Evolutionary conservation across 2,113 vertebrate species (phyloP).

Genomic region (Eurystomus gularis): DNA sequence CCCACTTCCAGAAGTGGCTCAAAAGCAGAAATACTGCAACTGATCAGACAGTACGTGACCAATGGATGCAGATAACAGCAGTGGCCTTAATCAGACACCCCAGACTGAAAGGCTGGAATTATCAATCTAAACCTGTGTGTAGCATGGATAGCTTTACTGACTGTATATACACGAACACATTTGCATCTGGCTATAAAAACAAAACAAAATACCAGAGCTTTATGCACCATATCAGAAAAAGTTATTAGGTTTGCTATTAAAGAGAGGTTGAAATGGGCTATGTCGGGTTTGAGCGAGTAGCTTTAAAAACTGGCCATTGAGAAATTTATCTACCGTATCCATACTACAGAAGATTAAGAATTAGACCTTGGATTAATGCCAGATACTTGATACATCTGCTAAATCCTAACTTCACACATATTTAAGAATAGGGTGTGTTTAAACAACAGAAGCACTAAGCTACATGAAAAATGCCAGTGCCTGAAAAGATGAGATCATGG

Average conservation of each 20-base stretch:
- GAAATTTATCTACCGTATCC: constrained; percentile 60
- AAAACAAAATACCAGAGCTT: constrained; percentile 56
- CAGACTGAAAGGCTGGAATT: not conserved
- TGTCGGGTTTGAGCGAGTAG: constrained; percentile 39
- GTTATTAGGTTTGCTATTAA: constrained; percentile 61
- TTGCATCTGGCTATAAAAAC: constrained; percentile 44
- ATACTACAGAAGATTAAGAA: constrained; percentile 52
- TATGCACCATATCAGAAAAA: constrained; percentile 56
- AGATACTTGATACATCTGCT: constrained; percentile 18
- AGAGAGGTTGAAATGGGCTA: constrained; percentile 41
- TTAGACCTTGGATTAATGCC: constrained; percentile 40
- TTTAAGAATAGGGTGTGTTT: not conserved
- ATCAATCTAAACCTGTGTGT: constrained; percentile 21
- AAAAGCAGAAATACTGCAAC: not conserved
- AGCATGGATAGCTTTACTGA: constrained; percentile 40
- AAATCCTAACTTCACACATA: not conserved
- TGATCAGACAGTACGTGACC: fast-evolving
- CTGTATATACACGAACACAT: constrained; percentile 25
- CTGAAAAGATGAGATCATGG: not conserved
- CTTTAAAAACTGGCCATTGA: constrained; percentile 49
- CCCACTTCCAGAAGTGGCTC: not conserved
- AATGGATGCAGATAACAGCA: not conserved
- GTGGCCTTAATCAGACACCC: not conserved
- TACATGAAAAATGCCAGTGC: not conserved
- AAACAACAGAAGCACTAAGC: not conserved